phyloP scores from a whole-genome alignment of 2,113 vertebrate species.

The Oxyruncus cristatus region DNA sequence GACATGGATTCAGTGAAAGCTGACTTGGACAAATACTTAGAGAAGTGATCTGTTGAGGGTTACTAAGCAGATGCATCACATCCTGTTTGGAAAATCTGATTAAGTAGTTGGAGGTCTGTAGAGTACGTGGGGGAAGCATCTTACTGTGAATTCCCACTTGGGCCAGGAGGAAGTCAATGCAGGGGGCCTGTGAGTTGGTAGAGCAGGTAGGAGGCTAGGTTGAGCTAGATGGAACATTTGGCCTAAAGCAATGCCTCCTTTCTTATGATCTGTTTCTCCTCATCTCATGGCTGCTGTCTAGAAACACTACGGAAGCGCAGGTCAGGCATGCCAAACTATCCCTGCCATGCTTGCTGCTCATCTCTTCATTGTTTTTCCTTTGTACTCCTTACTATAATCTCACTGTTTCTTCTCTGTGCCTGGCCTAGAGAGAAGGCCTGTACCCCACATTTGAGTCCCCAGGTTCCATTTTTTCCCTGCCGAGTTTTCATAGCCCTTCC shows the following conservation, averaged over 20 bases:
- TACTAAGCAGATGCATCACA: not conserved
- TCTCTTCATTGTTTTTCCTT: not conserved
- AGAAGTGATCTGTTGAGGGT: not conserved
- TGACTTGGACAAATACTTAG: not conserved
- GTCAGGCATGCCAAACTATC: not conserved
- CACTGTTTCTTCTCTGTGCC: not conserved
- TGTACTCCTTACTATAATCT: not conserved
- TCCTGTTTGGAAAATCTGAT: not conserved
- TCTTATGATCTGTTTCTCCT: not conserved
- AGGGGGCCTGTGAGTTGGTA: rapidly evolving
- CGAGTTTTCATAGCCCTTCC: rapidly evolving
- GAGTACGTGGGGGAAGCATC: not conserved
- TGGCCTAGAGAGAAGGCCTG: too few relatives aligned
- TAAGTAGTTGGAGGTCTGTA: not conserved
- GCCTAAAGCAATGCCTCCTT: not conserved
- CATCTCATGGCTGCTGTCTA: not conserved
- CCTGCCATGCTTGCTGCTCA: not conserved
- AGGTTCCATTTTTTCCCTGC: not conserved
- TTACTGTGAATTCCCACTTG: not conserved
- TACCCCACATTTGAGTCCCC: not conserved
- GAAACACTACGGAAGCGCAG: not conserved
- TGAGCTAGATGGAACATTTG: not conserved
- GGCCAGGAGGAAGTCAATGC: not conserved
- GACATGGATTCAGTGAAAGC: not conserved
- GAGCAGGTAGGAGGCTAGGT: not conserved